These are phyloP conservation scores for Octopus bimaculoides DNA, from an alignment of 1,140 invertebrate genomes.

Conservation along the genomic window DNA sequence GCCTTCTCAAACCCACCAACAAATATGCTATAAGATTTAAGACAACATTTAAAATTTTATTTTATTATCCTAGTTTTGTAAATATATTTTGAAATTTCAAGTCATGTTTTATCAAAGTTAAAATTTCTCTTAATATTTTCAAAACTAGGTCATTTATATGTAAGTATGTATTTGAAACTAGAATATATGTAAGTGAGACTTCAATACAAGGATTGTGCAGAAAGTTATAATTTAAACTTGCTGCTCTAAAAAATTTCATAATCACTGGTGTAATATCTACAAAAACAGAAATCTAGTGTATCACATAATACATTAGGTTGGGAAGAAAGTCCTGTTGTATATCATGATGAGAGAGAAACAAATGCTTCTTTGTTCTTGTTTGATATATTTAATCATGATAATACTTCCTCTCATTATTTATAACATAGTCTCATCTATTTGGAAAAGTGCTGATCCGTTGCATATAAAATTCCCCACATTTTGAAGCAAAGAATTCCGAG, in stretches of 20 bases:
- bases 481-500: too few species aligned
- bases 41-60: constrained; percentile 2
- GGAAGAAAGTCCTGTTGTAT: too few species aligned
- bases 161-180: background rate
- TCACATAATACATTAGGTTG: too few species aligned
- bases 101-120: background rate
- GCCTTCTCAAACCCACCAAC: background rate
- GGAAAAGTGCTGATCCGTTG: too few species aligned
- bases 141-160: background rate
- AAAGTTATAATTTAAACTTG: background rate
- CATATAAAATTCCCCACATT: too few species aligned
- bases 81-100: constrained; percentile 8
- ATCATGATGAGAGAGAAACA: too few species aligned
- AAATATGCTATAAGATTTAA: background rate
- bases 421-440: too few species aligned
- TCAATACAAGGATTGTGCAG: background rate
- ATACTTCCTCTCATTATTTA: too few species aligned
- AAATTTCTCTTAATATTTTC: background rate
- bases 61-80: background rate
- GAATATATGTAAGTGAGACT: background rate
- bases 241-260: background rate
- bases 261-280: background rate
- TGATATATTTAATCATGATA: too few species aligned
- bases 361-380: too few species aligned
- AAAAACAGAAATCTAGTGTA: too few species aligned